Conservation (phyloP, 2,797 vertebrate species). For the Rhyacichthys aspro region DNA sequence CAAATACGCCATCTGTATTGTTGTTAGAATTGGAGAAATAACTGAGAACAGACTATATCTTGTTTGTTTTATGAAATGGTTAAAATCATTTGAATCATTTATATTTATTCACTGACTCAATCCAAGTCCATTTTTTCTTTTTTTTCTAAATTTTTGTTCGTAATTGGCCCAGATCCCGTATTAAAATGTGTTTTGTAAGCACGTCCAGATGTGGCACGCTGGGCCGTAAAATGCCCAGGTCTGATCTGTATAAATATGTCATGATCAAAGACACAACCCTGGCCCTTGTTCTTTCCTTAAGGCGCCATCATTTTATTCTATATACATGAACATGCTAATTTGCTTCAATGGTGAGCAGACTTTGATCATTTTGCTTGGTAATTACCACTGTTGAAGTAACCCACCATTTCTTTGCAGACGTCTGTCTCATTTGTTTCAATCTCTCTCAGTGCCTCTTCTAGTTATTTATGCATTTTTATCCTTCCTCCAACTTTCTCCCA, state of each 20-base stretch:
- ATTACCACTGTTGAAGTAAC: slow-evolving; percentile 41
- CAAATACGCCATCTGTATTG: too few species aligned
- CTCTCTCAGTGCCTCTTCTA: slow-evolving; percentile 41
- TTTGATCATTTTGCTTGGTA: slow-evolving; percentile 47
- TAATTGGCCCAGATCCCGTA: too few species aligned
- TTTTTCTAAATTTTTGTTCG: too few species aligned
- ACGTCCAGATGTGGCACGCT: too few species aligned
- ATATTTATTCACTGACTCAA: too few species aligned
- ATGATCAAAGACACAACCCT: not conserved
- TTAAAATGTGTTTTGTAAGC: not conserved
- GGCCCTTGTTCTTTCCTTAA: slow-evolving; percentile 2
- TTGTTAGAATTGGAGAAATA: too few species aligned
- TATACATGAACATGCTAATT: slow-evolving; percentile 5
- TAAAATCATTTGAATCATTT: too few species aligned
- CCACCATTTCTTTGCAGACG: slow-evolving; percentile 32
- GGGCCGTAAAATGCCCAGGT: too few species aligned
- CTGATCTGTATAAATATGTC: not conserved
- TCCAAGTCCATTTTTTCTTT: too few species aligned
- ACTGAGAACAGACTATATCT: too few species aligned
- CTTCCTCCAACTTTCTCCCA: slow-evolving; percentile 14
- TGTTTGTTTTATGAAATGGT: too few species aligned
- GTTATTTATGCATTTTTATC: slow-evolving; percentile 37
- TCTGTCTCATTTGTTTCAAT: slow-evolving; percentile 42
- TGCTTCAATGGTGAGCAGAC: slow-evolving; percentile 32
- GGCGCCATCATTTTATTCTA: slow-evolving; percentile 11